Conservation (phyloP, 2,888 invertebrate species). For the Ornithoptera priamus region DNA sequence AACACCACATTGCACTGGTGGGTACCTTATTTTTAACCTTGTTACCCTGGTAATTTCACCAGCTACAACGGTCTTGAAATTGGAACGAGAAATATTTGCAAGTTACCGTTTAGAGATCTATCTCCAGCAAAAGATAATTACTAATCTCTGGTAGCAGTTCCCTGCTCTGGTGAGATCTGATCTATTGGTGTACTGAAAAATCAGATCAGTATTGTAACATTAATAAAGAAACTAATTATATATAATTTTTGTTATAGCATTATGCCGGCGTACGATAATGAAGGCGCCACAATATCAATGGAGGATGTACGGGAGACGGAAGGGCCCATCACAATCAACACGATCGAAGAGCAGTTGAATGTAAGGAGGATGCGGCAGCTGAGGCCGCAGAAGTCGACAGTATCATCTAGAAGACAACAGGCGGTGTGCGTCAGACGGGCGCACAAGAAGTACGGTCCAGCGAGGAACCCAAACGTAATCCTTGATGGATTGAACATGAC, state of each 20-base stretch:
- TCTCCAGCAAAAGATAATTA: no score
- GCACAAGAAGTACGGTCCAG: constrained; percentile 90
- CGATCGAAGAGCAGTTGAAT: constrained; percentile 57
- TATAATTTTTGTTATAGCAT: constrained; percentile 43
- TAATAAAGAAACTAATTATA: not conserved
- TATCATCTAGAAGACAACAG: constrained; percentile 86
- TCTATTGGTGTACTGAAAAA: no score
- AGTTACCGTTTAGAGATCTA: no score
- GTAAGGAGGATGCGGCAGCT: constrained; percentile 56
- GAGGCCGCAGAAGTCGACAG: constrained; percentile 84
- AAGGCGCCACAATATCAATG: constrained; percentile 72
- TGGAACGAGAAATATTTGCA: no score
- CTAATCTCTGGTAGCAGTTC: no score
- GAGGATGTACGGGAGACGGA: constrained; percentile 64
- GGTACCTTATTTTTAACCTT: no score
- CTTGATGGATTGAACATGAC: constrained; percentile 95
- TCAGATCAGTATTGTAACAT: no score
- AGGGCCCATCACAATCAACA: constrained; percentile 54
- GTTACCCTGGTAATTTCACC: no score
- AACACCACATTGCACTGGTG: no score
- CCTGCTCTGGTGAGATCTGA: no score
- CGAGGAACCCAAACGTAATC: constrained; percentile 88
- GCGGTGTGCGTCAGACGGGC: constrained; percentile 92
- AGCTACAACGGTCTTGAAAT: no score
- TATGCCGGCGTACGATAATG: constrained; percentile 76